Evolutionary conservation across 2,113 vertebrate genomes (phyloP), one percentile per base, ranked within the genome.

Genomic region (Cyphotilapia sp.): DNA sequence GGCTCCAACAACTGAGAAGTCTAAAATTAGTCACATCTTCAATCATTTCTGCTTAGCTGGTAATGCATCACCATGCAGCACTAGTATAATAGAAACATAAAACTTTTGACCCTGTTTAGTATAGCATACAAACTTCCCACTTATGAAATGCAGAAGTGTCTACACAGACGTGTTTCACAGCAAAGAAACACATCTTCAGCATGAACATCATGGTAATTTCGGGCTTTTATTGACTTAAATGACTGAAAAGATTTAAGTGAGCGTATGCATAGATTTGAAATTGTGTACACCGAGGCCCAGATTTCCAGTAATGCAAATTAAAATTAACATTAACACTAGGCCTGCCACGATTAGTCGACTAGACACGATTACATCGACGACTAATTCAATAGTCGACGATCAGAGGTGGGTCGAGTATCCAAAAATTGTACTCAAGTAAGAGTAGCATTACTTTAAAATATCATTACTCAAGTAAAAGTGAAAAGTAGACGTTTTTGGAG

Each of bases 331-430:
- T 33, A 63, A 59, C 14, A 22, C 22, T 22, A 22, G 22, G 22
- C 22, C 22, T 22, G 22, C 22, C 22, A 22, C 22, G 22, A 22
- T 22, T 22, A 59, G 56, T 59, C 0, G 14, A 59, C 56, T 59
- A 2, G 56, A 59, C 56, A 59, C 5, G 1, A 59, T 31, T 59
- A 59, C 56, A 59, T 5, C 3, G 0, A 59, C 13, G 13, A 29
- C 56, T 59, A 59, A 29, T 59, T 59, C 56, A 59, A 29, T 59
- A 16, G 24, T 29, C 4, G 13, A 4, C 8, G 3, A 7, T 3
- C 22, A 56, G 54, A 56, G 54, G 54, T 56, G 54, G 54, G 54
- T 56, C 0, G 22, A 56, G 22, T 56, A 56, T 56, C 22, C 54
- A 56, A 56, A 56, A 56, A 14, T 56, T 56, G 22, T 56, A 27